Percentiles rank a stretch among this genome's conserved stretches.
phyloP scores from a whole-genome alignment of 1,140 invertebrate species.

The Drosophila arawakana region DNA sequence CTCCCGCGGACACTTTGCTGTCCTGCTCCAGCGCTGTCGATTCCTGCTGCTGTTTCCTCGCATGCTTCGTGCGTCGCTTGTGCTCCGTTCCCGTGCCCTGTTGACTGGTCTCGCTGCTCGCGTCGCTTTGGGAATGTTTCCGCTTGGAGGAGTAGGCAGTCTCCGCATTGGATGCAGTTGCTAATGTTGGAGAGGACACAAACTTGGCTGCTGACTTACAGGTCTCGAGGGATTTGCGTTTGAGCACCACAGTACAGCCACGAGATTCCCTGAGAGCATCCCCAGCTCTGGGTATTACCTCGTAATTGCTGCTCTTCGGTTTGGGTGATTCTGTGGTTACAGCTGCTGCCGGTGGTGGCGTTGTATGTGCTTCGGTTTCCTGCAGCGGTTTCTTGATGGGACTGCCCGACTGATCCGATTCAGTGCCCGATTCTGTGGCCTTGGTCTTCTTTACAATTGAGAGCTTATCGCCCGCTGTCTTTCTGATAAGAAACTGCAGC shows the following conservation, averaged over 20 bases:
- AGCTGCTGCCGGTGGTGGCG: background rate
- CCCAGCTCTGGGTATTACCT: slow-evolving; percentile 62
- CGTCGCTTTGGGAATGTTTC: slow-evolving; percentile 67
- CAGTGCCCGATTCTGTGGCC: slow-evolving; percentile 70
- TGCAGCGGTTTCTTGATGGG: slow-evolving; percentile 49
- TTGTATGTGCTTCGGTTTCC: slow-evolving; percentile 6
- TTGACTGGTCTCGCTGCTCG: slow-evolving; percentile 59
- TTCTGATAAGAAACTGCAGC: slow-evolving; percentile 79
- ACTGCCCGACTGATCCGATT: slow-evolving; percentile 67
- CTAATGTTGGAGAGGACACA: background rate
- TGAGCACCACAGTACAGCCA: slow-evolving; percentile 72
- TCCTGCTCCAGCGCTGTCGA: background rate
- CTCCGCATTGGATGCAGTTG: background rate
- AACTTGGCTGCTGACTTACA: slow-evolving; percentile 36
- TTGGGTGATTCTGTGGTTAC: slow-evolving; percentile 46
- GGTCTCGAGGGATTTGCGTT: slow-evolving; percentile 67
- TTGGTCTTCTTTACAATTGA: slow-evolving; percentile 81
- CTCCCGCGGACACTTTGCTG: no score
- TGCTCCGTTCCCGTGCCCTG: slow-evolving; percentile 24
- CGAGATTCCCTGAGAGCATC: slow-evolving; percentile 64
- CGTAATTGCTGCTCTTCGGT: slow-evolving; percentile 69
- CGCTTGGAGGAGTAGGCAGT: slow-evolving; percentile 32
- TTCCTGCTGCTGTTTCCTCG: slow-evolving; percentile 38
- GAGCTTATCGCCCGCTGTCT: slow-evolving; percentile 77
- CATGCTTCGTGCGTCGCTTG: slow-evolving; percentile 52